Evolutionary conservation across 2,113 vertebrate species (phyloP), one percentile per base, ranked within the genome.

Genomic region (Geococcyx californianus): DNA sequence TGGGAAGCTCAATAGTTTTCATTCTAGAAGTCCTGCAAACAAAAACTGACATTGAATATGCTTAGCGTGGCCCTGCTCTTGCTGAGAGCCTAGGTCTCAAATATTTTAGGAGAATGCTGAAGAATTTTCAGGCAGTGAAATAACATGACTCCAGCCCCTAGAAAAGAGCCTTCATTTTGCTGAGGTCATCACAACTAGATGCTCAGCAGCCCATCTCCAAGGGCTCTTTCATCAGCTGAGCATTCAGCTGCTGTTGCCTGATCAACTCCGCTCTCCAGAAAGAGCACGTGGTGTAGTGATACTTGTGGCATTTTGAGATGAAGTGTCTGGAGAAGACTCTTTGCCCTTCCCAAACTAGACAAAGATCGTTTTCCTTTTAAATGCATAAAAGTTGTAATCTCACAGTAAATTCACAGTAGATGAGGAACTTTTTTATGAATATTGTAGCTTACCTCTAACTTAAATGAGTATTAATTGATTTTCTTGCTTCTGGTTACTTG

Each of bases 201-300:
- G 18, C 47, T 92, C 47, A 54, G 9, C 44, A 31, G 26, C 13
- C 6, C 47, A 2, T 19, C 33, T 52, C 44, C 31, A 49, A 4
- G 18, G 24, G 56, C 25, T 8, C 33, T 75, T 44, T 24, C 10
- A 24, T 26, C 59, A 52, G 8, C 23, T 36, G 17, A 67, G 29
- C 15, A 26, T 38, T 28, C 54, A 85, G 47, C 21, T 58, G 29
- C 45, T 79, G 67, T 45, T 75, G 23, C 72, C 62, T 60, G 38
- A 44, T 6, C 15, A 44, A 33, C 51, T 63, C 60, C 29, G 24
- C 28, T 42, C 42, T 77, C 36, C 42, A 63, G 42, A 38, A 78
- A 17, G 15, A 74, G 19, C 14, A 31, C 0, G 0, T 0, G 1
- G 16, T 12, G 6, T 24, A 55, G 47, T 3, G 25, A 20, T 23